These are phyloP conservation scores for Campoplex capitator DNA, from an alignment of 2,888 invertebrate species.

Conservation along the genomic window DNA sequence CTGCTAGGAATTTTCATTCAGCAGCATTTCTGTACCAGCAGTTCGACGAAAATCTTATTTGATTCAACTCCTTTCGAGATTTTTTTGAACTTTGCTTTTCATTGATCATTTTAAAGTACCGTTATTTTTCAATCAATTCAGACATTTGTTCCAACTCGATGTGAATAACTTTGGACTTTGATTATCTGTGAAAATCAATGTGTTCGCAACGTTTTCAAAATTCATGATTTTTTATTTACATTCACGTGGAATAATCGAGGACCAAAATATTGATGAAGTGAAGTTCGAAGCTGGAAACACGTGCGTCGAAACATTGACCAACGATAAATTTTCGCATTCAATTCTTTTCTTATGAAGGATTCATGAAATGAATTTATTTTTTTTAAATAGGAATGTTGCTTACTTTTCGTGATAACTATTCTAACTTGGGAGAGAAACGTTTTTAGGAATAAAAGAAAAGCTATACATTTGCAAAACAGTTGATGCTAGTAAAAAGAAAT, in stretches of 20 bases:
- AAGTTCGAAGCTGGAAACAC: not conserved
- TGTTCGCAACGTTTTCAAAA: not conserved
- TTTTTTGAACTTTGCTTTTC: not conserved
- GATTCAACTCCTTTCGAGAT: not conserved
- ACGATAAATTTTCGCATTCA: not conserved
- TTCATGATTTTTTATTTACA: not conserved
- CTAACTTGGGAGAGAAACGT: not conserved
- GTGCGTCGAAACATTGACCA: not conserved
- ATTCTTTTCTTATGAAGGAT: not conserved
- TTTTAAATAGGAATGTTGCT: not conserved
- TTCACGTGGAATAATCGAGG: not conserved
- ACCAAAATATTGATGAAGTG: not conserved
- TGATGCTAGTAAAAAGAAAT: conserved; percentile 20
- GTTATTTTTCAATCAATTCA: no score
- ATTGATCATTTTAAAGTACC: not conserved
- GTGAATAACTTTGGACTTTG: not conserved
- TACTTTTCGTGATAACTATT: not conserved
- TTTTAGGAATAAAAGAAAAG: conserved; percentile 4
- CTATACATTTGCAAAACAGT: conserved; percentile 30
- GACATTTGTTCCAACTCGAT: not conserved
- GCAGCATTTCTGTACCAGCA: not conserved
- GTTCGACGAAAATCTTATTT: not conserved
- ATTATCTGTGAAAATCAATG: not conserved
- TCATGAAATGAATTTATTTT: not conserved
- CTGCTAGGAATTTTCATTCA: not conserved